Conservation (phyloP, 2,888 invertebrate genomes). For the Tribolium freemani region DNA sequence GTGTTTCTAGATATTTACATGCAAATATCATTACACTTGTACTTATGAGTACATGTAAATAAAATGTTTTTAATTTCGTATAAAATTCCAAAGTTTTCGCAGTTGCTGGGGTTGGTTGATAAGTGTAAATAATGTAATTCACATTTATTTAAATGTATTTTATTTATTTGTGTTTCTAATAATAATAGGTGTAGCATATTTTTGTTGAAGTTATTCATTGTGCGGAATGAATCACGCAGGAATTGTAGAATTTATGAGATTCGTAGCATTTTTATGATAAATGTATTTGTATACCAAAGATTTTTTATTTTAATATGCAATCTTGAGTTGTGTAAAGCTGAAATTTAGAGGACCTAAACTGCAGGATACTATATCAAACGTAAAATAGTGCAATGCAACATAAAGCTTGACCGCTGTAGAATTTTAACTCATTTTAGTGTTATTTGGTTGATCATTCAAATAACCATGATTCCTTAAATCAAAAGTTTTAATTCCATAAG, state of each 20-base stretch:
- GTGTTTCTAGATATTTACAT: constrained; percentile 24
- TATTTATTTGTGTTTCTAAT: constrained; percentile 10
- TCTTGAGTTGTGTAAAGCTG: constrained; percentile 5
- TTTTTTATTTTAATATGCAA: background rate
- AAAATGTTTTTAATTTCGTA: constrained; percentile 16
- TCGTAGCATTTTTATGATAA: constrained; percentile 34
- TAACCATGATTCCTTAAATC: constrained; percentile 8
- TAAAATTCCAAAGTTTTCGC: constrained; percentile 1
- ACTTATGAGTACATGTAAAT: constrained; percentile 38
- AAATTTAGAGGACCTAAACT: background rate
- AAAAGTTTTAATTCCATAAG: background rate
- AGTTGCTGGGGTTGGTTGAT: constrained; percentile 1
- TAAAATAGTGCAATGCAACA: constrained; percentile 33
- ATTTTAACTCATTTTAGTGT: background rate
- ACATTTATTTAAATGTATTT: background rate
- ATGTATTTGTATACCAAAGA: constrained; percentile 36
- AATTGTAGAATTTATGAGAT: constrained; percentile 14
- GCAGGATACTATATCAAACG: constrained; percentile 25
- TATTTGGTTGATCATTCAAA: constrained; percentile 1
- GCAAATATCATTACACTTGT: constrained; percentile 33
- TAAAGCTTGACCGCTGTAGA: constrained; percentile 28
- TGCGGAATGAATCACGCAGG: constrained; percentile 10
- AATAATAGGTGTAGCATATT: background rate
- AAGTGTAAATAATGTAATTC: constrained; percentile 18
- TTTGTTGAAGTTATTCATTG: background rate